Base-by-base conservation (phyloP, 2,888 invertebrate species). In the Disparrhopalites patrizii region DNA sequence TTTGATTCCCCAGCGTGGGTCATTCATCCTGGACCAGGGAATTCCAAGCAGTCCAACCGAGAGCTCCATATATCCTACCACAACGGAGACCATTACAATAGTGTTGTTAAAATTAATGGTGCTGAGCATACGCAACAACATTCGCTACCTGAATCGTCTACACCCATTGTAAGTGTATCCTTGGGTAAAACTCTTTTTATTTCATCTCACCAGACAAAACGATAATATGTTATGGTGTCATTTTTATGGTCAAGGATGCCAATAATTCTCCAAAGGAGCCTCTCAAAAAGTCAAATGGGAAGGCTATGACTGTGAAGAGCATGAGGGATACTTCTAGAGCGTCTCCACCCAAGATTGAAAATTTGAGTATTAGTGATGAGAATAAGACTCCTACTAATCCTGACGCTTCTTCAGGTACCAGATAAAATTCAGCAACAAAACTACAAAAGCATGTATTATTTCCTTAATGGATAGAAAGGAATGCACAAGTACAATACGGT, bases 1-100 rank as follows among this genome's bases (percentile, higher is more conserved):
- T 50, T 69, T 18, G 71, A 74, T 65, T 69, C 70, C 8, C 72
- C 72, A 30, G 68, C 72, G 27, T 73, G 74, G 74, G 55, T 71
- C n/a, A 73, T 74, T 43, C 72, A 74, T 70, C 72, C 73, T 60
- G 70, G 71, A 38, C 62, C 68, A n/a, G 72, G 70, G 47, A 55
- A 65, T 57, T 66, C 68, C n/a, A 28, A 27, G 13, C 31, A 62
- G n/a, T 70, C 67, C 43, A 65, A 69, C 20, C 68, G 71, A 40
- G 79, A 81, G 75, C 76, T 81, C n/a, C 81, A 81, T 71, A 79
- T 81, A 43, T 78, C 81, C 13, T 81, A 81, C 68, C 81, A 81
- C 72, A 80, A 81, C 73, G 80, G 66, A 51, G 68, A 68, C 51
- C 68, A 68, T 47, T 70, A 71, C 51, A 71, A 71, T 66, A 70